Base-by-base conservation (phyloP, 2,888 invertebrate species). In the Phengaris arion region DNA sequence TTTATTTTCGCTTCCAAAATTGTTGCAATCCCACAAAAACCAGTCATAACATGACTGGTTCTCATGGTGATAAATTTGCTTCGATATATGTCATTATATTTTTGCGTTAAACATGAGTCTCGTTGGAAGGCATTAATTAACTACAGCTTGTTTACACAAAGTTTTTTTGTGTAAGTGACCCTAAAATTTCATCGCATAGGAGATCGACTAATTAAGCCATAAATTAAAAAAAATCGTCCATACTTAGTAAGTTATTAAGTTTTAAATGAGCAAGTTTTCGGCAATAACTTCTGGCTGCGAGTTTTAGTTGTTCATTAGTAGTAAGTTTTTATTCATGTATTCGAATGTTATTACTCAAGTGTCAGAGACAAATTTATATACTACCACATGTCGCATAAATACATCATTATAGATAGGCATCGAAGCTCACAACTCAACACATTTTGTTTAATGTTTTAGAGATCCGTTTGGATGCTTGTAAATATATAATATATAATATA, bases 1-100 rank as follows among this genome's bases (percentile, higher is more conserved):
- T 70, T 70, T 70, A 70, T 51, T 51, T 48, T 70, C 51, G 48
- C 70, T 35, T 22, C 52, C 35, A 52, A 13, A 52, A 54, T 72
- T 72, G 52, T 54, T 72, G 72, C 52, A 72, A 70, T 70, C 48
- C 70, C 15, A 70, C 70, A 70, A 48, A 15, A 70, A 70, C 70
- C 70, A 70, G 70, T 70, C 70, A 70, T 51, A 70, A 52, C 15
- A 12, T 35, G 72, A 72, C 72, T 72, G 72, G 72, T 72, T 72
- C 35, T 52, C 52, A 13, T 45, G 22, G 72, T 54, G 70, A 70
- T 70, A 70, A 70, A 70, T 70, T 70, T 22, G 48, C 70, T 52
- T 15, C 72, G 51, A 72, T 72, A 72, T 72, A 54, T 72, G 72
- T 72, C 54, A 72, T 72, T 72, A 72, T 72, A 72, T 72, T 72